Evolutionary conservation across 2,888 invertebrate species (phyloP).

Genomic region (Strigamia maritima): DNA sequence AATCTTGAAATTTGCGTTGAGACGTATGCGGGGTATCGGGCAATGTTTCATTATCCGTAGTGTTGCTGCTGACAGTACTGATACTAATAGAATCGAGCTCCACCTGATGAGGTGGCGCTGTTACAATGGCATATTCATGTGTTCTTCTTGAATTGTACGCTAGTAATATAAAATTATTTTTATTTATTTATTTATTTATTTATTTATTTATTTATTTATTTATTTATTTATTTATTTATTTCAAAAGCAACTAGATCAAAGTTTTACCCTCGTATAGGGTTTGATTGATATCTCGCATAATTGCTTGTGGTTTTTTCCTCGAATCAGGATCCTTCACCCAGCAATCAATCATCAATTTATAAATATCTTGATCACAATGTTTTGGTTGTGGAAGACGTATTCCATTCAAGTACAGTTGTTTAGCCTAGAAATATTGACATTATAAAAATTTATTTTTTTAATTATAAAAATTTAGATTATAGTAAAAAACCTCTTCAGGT

Average conservation of each 20-base stretch:
- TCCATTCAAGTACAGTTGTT: constrained; percentile 65
- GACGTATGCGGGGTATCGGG: neutral
- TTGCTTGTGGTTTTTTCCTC: constrained; percentile 74
- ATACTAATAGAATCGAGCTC: neutral
- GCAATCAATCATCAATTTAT: constrained; percentile 72
- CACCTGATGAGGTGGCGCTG: neutral
- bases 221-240: too few species aligned
- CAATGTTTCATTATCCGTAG: neutral
- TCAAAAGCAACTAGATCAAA: too few species aligned
- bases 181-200: too few species aligned
- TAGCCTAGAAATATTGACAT: too few species aligned
- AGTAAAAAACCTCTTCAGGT: constrained; percentile 48
- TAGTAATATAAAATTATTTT: constrained; percentile 44
- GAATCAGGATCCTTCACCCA: constrained; percentile 69
- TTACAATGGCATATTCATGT: constrained; percentile 61
- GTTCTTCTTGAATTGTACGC: constrained; percentile 63
- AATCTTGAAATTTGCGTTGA: neutral
- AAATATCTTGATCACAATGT: constrained; percentile 72
- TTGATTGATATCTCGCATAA: constrained; percentile 80
- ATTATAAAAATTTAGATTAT: too few species aligned
- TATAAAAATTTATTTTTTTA: too few species aligned
- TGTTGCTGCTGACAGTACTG: constrained; percentile 1
- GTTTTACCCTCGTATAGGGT: constrained; percentile 67
- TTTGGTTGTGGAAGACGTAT: constrained; percentile 65
- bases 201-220: too few species aligned